Conservation (phyloP, 1,140 invertebrate genomes). For the Tetragnatha versicolor region DNA sequence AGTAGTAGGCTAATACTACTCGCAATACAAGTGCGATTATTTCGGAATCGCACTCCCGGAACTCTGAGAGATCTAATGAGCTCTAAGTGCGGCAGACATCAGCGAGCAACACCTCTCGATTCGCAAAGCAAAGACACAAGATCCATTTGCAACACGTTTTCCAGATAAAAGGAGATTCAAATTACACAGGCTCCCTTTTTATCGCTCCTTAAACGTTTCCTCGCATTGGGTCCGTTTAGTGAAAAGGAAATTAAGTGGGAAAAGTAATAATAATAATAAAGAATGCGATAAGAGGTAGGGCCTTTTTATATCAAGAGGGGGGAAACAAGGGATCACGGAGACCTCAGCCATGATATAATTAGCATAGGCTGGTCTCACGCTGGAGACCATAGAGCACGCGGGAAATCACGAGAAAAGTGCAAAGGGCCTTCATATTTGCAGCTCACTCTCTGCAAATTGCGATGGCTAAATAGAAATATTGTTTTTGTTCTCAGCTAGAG, state of each 20-base stretch:
- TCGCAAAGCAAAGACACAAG: slow-evolving; percentile 90
- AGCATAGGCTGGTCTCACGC: slow-evolving; percentile 37
- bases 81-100: slow-evolving; percentile 24
- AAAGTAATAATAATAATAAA: slow-evolving; percentile 15
- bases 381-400: slow-evolving; percentile 22
- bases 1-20: slow-evolving; percentile 10
- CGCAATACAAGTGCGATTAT: slow-evolving; percentile 28
- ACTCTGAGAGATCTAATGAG: slow-evolving; percentile 30
- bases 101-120: slow-evolving; percentile 55
- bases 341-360: slow-evolving; percentile 47
- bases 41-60: slow-evolving; percentile 30
- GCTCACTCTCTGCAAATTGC: slow-evolving; percentile 35
- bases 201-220: slow-evolving; percentile 38
- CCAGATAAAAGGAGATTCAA: slow-evolving; percentile 35
- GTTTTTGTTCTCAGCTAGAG: slow-evolving; percentile 12
- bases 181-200: slow-evolving; percentile 12
- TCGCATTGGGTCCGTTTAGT: slow-evolving; percentile 31
- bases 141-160: slow-evolving; percentile 60
- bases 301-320: slow-evolving; percentile 27
- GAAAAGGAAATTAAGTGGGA: slow-evolving; percentile 33
- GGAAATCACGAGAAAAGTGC: slow-evolving; percentile 25
- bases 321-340: slow-evolving; percentile 5
- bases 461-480: slow-evolving; percentile 27
- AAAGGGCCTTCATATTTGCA: slow-evolving; percentile 29
- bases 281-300: slow-evolving; percentile 20